These are phyloP conservation scores for Cranoglanis bouderius DNA, from an alignment of 2,113 vertebrate species.

Conservation along the genomic window DNA sequence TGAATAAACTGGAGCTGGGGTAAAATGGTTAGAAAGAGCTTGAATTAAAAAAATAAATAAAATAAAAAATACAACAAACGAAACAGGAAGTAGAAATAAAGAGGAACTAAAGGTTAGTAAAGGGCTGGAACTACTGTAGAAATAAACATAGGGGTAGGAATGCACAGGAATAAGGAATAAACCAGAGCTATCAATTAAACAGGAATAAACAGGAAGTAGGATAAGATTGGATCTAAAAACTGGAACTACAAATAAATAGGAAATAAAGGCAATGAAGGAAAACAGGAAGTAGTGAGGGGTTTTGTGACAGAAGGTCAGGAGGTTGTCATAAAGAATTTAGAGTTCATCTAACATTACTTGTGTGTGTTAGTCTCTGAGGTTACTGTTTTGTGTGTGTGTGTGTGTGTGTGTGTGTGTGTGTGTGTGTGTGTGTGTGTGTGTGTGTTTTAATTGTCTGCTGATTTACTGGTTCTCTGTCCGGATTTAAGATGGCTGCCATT, in stretches of 20 bases:
- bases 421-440: not conserved
- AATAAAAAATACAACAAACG: not conserved
- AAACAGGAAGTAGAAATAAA: not conserved
- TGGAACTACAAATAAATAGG: not conserved
- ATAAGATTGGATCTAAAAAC: not conserved
- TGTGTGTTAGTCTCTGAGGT: not conserved
- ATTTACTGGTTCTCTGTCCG: not conserved
- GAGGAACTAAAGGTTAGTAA: not conserved
- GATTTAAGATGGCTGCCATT: not conserved
- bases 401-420: not conserved
- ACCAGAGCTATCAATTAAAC: not conserved
- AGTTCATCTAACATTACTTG: not conserved
- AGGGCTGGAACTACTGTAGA: too few relatives aligned
- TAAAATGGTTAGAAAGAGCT: too few relatives aligned
- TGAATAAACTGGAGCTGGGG: not conserved
- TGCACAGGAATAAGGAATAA: not conserved
- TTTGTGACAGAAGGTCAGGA: not conserved
- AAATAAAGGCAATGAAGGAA: not conserved
- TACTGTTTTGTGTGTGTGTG: not conserved
- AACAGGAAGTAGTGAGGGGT: not conserved
- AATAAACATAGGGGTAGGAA: not conserved
- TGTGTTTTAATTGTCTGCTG: not conserved
- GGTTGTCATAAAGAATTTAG: not conserved
- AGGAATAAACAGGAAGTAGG: not conserved
- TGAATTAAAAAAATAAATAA: too few relatives aligned